Evolutionary conservation across 2,113 vertebrate genomes (phyloP).

Genomic region (Callaeas wilsoni): DNA sequence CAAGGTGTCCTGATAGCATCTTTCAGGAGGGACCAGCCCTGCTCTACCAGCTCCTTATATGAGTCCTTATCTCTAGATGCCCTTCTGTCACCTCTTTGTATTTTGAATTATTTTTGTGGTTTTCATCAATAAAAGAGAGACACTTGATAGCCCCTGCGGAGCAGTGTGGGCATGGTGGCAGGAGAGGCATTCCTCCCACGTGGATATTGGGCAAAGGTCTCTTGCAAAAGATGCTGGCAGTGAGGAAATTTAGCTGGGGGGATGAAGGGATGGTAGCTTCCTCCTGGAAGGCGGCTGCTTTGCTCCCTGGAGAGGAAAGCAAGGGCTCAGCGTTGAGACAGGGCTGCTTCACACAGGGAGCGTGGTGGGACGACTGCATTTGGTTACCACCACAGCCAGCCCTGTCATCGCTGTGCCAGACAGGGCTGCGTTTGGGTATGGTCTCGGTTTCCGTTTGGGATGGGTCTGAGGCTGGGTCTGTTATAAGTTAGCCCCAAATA

Average conservation of each 20-base stretch:
- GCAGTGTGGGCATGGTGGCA: accelerated
- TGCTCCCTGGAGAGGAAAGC: accelerated
- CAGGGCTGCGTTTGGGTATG: accelerated
- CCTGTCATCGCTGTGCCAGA: accelerated
- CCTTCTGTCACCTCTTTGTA: background rate
- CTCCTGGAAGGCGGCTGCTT: too few relatives aligned
- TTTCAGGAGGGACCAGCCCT: background rate
- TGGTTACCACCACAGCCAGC: background rate
- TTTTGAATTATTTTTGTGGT: background rate
- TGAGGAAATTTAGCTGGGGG: background rate
- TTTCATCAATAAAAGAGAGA: background rate
- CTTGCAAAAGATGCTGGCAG: accelerated
- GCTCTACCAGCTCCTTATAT: background rate
- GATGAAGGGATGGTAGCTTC: background rate
- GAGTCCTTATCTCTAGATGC: background rate
- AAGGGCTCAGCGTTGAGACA: accelerated
- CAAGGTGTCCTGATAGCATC: background rate
- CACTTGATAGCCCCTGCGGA: background rate
- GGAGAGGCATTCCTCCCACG: accelerated
- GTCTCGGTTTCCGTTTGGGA: accelerated
- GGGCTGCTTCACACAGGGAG: background rate
- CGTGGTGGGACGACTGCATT: accelerated
- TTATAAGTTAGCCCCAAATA: too few relatives aligned
- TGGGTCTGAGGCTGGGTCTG: too few relatives aligned
- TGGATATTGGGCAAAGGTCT: background rate